phyloP scores from a whole-genome alignment of 2,888 invertebrate genomes.

The Epistrophella euchroma region DNA sequence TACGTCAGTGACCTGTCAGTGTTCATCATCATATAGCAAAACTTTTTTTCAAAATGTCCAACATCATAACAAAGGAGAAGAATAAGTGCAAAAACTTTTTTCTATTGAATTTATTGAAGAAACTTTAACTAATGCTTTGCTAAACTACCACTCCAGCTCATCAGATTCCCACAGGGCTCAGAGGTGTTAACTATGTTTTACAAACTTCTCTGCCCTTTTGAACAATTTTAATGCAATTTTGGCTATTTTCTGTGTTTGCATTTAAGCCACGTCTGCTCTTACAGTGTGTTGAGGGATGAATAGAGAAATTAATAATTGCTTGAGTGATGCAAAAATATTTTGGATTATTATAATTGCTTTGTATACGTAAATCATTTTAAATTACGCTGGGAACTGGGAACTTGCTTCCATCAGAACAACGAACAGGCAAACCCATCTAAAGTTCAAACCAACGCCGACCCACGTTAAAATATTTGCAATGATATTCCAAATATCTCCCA shows the following conservation, averaged over 20 bases:
- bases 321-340: constrained; percentile 70
- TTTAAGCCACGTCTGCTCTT: constrained; percentile 11
- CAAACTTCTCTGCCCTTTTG: constrained; percentile 20
- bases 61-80: constrained; percentile 2
- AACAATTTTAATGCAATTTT: constrained; percentile 16
- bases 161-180: constrained; percentile 25
- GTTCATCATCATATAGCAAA: neutral
- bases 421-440: constrained; percentile 7
- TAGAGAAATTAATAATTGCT: constrained; percentile 62
- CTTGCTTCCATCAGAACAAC: neutral
- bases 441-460: neutral
- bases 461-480: constrained; percentile 13
- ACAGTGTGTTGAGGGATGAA: constrained; percentile 38
- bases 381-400: constrained; percentile 35
- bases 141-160: constrained; percentile 18
- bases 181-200: constrained; percentile 36
- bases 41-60: constrained; percentile 11
- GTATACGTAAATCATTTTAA: constrained; percentile 69
- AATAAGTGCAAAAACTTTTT: constrained; percentile 5
- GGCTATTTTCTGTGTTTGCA: constrained; percentile 6
- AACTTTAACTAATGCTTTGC: constrained; percentile 4
- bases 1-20: constrained; percentile 13
- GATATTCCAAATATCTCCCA: constrained; percentile 5
- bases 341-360: constrained; percentile 72
- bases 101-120: neutral